These are phyloP conservation scores for Eilema depressum DNA, from an alignment of 2,888 invertebrate genomes.

Conservation along the genomic window DNA sequence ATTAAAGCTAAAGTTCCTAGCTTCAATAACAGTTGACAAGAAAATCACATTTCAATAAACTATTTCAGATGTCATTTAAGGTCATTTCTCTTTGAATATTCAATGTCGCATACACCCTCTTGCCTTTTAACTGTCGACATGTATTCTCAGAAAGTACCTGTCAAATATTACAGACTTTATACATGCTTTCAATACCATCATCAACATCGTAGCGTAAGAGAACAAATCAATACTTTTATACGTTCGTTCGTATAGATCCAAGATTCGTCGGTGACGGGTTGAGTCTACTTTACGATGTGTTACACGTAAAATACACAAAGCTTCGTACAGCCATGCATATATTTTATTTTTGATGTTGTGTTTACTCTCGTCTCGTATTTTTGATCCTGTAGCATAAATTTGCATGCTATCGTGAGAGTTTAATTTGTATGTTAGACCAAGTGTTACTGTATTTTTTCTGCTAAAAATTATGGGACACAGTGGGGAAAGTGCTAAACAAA, in stretches of 20 bases:
- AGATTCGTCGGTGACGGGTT: neutral
- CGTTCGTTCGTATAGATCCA: neutral
- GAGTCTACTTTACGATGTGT: slow-evolving; percentile 30
- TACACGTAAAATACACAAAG: slow-evolving; percentile 24
- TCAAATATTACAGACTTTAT: neutral
- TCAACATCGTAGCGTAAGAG: neutral
- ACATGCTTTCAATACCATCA: neutral
- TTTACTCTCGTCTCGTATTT: neutral
- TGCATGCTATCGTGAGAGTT: neutral
- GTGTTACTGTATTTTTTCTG: no score
- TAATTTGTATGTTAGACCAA: neutral
- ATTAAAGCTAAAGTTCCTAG: no score
- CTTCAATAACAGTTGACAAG: no score
- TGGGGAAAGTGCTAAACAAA: no score
- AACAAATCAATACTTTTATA: slow-evolving; percentile 5
- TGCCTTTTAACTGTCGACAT: no score
- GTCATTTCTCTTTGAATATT: no score
- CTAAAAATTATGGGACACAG: no score
- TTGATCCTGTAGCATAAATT: neutral
- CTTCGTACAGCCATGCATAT: slow-evolving; percentile 3
- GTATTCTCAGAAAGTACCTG: neutral
- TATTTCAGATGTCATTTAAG: no score
- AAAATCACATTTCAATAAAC: no score
- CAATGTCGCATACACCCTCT: no score
- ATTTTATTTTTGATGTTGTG: neutral